phyloP scores from a whole-genome alignment of 1,140 invertebrate species.

The Papilio polytes region DNA sequence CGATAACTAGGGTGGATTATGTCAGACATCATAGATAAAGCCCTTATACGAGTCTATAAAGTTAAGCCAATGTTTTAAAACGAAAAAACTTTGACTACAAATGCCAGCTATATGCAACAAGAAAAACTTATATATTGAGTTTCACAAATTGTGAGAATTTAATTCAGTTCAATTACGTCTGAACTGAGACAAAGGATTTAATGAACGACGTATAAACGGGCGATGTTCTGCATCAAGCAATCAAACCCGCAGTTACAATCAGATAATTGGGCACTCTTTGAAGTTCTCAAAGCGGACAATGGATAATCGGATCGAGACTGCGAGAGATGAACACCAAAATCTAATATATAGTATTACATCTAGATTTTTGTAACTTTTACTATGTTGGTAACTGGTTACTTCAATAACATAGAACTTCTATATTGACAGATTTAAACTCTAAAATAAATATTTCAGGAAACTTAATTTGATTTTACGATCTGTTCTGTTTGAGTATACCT shows the following conservation, averaged over 20 bases:
- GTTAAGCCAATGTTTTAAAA: too few species aligned
- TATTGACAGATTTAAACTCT: too few species aligned
- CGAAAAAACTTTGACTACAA: too few species aligned
- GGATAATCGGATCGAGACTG: not conserved
- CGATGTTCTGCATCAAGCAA: not conserved
- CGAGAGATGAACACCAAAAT: not conserved
- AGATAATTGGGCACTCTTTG: constrained; percentile 3
- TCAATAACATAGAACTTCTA: too few species aligned
- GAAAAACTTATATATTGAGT: too few species aligned
- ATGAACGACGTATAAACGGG: not conserved
- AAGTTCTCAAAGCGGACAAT: constrained; percentile 4
- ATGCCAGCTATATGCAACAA: too few species aligned
- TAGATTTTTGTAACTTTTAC: not conserved
- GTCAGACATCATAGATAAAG: too few species aligned
- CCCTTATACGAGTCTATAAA: too few species aligned
- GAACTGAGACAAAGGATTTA: not conserved
- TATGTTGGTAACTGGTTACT: too few species aligned
- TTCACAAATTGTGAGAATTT: not conserved
- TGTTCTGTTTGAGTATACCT: too few species aligned
- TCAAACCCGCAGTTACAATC: not conserved
- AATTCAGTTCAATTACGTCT: not conserved
- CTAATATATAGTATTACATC: not conserved
- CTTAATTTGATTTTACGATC: too few species aligned
- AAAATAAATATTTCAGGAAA: not conserved
- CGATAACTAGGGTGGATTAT: too few species aligned